A percentile compares a stretch with the other conserved stretches of the same genome.
These are phyloP conservation scores for Bovichtus diacanthus DNA, from an alignment of 2,797 vertebrate species.

Conservation along the genomic window DNA sequence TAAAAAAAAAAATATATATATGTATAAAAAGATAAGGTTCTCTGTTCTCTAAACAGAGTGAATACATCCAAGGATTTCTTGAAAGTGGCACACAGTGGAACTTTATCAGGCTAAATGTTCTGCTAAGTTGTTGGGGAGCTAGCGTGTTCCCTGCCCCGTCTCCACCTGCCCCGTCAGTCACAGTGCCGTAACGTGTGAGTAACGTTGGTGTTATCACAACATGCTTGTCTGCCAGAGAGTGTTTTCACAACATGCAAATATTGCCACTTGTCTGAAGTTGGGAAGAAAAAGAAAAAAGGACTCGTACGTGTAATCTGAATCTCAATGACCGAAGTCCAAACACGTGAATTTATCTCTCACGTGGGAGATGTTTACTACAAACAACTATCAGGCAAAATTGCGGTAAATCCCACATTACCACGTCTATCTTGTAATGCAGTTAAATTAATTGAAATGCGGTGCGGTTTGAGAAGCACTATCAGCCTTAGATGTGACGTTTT, in stretches of 20 bases:
- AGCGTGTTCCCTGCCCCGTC: neutral
- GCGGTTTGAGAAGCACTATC: slow-evolving; percentile 10
- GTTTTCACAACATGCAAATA: slow-evolving; percentile 72
- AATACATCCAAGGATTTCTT: neutral
- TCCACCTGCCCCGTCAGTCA: too few relatives aligned
- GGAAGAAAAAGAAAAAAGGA: slow-evolving; percentile 15
- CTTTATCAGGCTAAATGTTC: slow-evolving; percentile 23
- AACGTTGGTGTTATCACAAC: slow-evolving; percentile 60
- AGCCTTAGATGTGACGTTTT: neutral
- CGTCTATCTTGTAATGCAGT: neutral
- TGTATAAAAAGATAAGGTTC: too few relatives aligned
- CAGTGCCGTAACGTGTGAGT: slow-evolving; percentile 22
- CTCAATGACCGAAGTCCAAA: slow-evolving; percentile 57
- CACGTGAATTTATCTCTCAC: slow-evolving; percentile 51
- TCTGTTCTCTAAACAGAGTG: neutral
- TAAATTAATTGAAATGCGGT: slow-evolving; percentile 31
- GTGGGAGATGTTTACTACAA: slow-evolving; percentile 38
- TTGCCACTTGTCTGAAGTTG: slow-evolving; percentile 59
- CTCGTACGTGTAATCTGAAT: slow-evolving; percentile 49
- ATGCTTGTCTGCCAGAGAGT: slow-evolving; percentile 46
- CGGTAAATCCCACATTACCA: slow-evolving; percentile 1
- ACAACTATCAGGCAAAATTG: slow-evolving; percentile 29
- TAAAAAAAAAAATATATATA: too few relatives aligned
- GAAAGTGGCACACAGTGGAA: neutral
- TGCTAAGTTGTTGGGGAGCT: slow-evolving; percentile 1